Evolutionary conservation across 2,113 vertebrate genomes (phyloP).

Genomic region (Recurvirostra avosetta): DNA sequence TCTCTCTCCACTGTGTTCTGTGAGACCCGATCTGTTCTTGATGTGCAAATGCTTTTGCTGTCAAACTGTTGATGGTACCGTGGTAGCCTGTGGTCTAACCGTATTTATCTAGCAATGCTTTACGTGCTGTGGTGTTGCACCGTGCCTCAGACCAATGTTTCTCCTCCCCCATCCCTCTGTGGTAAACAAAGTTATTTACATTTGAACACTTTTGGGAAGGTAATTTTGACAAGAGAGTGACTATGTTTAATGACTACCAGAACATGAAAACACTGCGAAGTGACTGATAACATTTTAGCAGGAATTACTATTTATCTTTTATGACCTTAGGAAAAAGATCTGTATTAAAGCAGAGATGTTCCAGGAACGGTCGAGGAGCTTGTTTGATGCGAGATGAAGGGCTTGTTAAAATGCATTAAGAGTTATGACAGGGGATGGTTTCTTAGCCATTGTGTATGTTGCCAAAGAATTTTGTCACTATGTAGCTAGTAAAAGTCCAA

Average conservation of each 20-base stretch:
- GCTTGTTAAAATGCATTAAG: conserved; percentile 1
- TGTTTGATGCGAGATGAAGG: neutral
- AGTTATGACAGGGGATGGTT: neutral
- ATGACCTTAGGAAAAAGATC: neutral
- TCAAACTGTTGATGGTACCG: rapidly evolving
- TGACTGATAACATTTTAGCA: neutral
- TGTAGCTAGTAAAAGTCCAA: neutral
- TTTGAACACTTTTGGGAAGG: neutral
- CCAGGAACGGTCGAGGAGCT: neutral
- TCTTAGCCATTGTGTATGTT: neutral
- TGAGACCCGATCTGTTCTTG: neutral
- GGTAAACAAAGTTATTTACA: neutral
- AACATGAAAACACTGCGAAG: neutral
- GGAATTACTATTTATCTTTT: neutral
- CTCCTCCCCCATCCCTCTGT: neutral
- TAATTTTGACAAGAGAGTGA: neutral
- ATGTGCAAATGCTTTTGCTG: neutral
- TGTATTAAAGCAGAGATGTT: neutral
- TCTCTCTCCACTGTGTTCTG: neutral
- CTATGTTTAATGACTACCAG: neutral
- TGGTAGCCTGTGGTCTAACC: neutral
- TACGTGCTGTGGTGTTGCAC: neutral
- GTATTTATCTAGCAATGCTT: neutral
- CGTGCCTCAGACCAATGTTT: neutral
- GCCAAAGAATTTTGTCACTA: neutral